Base-by-base conservation (phyloP, 2,797 vertebrate species). In the Botia kubotai region DNA sequence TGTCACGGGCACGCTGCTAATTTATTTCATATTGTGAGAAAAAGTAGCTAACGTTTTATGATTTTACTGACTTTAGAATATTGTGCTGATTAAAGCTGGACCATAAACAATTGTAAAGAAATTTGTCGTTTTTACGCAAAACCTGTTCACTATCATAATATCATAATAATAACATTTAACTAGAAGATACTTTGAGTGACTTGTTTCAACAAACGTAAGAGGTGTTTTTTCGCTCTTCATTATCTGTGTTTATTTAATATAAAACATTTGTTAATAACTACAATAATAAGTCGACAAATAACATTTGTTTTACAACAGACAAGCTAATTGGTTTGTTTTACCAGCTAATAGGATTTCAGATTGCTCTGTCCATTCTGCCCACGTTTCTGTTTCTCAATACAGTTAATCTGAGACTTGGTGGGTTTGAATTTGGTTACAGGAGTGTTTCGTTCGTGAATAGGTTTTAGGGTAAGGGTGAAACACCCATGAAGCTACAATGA, bases 11-110 rank as follows among this genome's bases (percentile, higher is more conserved):
- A 88, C 84, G 91, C 91, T 95, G 91, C 89, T 97, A 96, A 97
- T 96, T 97, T 97, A 97, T 97, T 97, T 94, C 89, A 90, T 91
- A 85, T 75, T 92, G 91, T 92, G 85, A 80, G 43, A 71, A 87
- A 87, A 89, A 85, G 93, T 95, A 90, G 93, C 90, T 90, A 93
- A 93, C 93, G 91, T 95, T 94, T 89, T 91, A 89, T 90, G 87
- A 94, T 91, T 90, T 84, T 95, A 85, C 83, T 85, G 86, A 86
- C 81, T 86, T 92, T 93, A 95, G 90, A 88, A 86, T 89, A 86
- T 86, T 87, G 86, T 93, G 92, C 92, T 88, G 89, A 94, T 94
- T 92, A 93, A 94, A 88, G 82, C 82, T 89, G 87, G 86, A 87
- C 69, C 87, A 77, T 89, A 85, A 86, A 66, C 86, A 84, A 86